Evolutionary conservation across 2,797 vertebrate species (phyloP), one percentile per base, ranked within the genome.

Genomic region (Scarus forsteni): DNA sequence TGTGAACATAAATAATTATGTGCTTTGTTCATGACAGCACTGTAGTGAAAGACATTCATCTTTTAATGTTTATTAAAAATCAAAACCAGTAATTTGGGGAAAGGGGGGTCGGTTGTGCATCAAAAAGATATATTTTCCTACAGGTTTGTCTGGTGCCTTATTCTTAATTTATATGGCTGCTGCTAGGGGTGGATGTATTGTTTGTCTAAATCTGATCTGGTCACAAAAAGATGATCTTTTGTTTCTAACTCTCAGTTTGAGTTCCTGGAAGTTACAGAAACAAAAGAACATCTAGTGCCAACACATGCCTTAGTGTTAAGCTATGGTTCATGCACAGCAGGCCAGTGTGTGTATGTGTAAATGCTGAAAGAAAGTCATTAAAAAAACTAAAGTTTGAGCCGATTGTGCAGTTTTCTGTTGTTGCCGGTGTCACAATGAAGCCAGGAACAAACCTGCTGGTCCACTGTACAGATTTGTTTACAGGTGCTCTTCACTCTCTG

Each of bases 121-220:
- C 19, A 56, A 19, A 80, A n/a, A 83, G 62, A 12, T 73, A 73
- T 83, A 76, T 86, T 85, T 88, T 86, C 53, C 55, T 80, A 78
- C 40, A 52, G 73, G 44, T 67, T 73, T 63, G 44, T 59, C 64
- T 50, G 69, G 89, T 91, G 89, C 89, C 89, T 92, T 89, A 84
- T 34, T 75, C 12, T 70, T 66, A 6, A 62, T 59, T 62, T 55
- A 44, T 39, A 60, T 48, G 8, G 15, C 36, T 67, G 66, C 63
- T 86, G 53, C 74, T 46, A n/a, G 42, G 56, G 50, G 16, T 60
- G 39, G 72, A 50, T 66, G 5, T 46, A 61, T 3, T 66, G 45
- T 75, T 9, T 36, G 15, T 48, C 10, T 54, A 4, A 43, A 10
- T 46, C 10, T 11, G 42, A n/a, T 13, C 11, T 27, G 18, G 3